Evolutionary conservation across 2,888 invertebrate species (phyloP).

Genomic region (Leptinotarsa tumamoca): DNA sequence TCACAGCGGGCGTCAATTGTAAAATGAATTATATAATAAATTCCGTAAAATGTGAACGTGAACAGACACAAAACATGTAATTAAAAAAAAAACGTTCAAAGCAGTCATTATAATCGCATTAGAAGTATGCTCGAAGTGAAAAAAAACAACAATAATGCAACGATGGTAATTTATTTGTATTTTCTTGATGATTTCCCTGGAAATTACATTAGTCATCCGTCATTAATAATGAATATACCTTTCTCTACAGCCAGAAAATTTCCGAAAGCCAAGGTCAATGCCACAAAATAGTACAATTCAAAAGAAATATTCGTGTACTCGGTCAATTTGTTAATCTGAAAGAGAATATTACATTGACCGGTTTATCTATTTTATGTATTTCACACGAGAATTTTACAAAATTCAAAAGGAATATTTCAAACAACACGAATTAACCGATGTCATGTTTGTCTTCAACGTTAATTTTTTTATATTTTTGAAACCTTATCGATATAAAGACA

Average conservation of each 20-base stretch:
- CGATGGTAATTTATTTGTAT: conserved; percentile 1
- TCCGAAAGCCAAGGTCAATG: conserved; percentile 9
- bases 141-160: conserved; percentile 6
- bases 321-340: too few species aligned
- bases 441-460: too few species aligned
- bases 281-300: not conserved
- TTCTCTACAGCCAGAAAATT: not conserved
- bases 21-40: not conserved
- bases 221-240: not conserved
- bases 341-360: too few species aligned
- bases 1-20: not conserved
- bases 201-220: conserved; percentile 2
- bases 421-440: too few species aligned
- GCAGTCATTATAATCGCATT: not conserved
- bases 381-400: too few species aligned
- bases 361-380: too few species aligned
- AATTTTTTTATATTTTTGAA: too few species aligned
- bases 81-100: not conserved
- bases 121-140: not conserved
- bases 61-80: not conserved
- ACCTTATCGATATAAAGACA: too few species aligned
- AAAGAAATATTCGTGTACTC: not conserved
- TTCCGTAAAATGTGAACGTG: not conserved
- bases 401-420: too few species aligned
- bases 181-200: conserved; percentile 1